Base-by-base conservation (phyloP, 2,113 vertebrate genomes). In the Syngnathus scovelli region DNA sequence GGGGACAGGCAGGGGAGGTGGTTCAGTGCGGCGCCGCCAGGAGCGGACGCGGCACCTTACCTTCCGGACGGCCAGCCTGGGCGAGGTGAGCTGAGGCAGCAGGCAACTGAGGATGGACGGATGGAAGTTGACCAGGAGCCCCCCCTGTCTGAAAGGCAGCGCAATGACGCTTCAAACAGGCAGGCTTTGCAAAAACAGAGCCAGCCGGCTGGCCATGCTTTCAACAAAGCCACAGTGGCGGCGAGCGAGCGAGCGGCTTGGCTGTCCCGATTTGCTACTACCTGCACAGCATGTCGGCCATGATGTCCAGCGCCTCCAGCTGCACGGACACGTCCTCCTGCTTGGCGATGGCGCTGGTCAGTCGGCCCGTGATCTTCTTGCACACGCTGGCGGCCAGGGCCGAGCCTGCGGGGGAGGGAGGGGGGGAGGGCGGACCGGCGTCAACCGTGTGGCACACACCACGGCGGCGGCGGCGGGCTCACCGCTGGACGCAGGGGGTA, bases 91-190 rank as follows among this genome's bases (percentile, higher is more conserved):
- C 90, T 99, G 97, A 77, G 97, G 97, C 71, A 99, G 94, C 69
- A 99, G 93, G 87, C 97, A 99, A 90, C 93, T 96, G 92, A 99
- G 91, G 93, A 98, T 99, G 86, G 97, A 99, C 86, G 97, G 97
- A 78, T 99, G 97, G 87, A 99, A 99, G 87, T 98, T 99, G 89
- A 99, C 97, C 91, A 99, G 84, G 74, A 99, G 93, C 80, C 97
- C 97, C 80, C 97, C 97, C 90, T 99, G 97, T 91, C 97, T 99
- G 80, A 56, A 21, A 72, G 0, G 70, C 19, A 64, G 33, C 1
- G 38, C 6, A 7, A 21, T 12, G 43, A 8, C 0, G 41, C 23
- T 27, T 27, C 23, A 27, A 27, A 27, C 27, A 27, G 27, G 27
- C 27, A 27, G 27, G 27, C 27, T 27, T 27, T 1, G 27, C 27